Base-by-base conservation (phyloP, 2,113 vertebrate species). In the Cephalopholis sonnerati region DNA sequence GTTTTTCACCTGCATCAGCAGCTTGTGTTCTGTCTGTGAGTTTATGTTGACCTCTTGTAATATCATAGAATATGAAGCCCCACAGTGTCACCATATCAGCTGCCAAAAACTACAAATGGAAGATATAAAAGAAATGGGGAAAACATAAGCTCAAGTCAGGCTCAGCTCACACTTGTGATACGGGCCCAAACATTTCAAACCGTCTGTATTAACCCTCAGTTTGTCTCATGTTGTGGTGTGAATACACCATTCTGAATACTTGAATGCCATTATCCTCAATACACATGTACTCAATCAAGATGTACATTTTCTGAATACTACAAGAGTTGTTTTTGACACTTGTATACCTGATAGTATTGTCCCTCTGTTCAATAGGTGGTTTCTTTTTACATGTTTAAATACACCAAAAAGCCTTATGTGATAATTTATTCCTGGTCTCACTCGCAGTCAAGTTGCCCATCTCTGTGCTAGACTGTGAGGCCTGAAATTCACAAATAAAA, bases 331-430 rank as follows among this genome's bases (percentile, higher is more conserved):
- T 67, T n/a, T 74, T 54, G 18, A 71, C 75, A 81, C 48, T 44
- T 58, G 1, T 44, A 0, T 48, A 22, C 55, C 27, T 78, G 25
- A 29, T 41, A 22, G 25, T 58, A 13, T 58, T 72, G 8, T 62
- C 58, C 76, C 36, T 48, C 20, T 74, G 44, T 77, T 72, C 18
- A 13, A 51, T 10, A 8, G 13, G 5, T 7, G 9, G 44, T 51
- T 69, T 44, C 0, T 64, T 46, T 63, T 41, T 62, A 2, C 36
- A 27, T 48, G 8, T 78, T 58, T 53, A 65, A 18, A 72, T 64
- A 13, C 63, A 83, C 83, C 90, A 86, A 80, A 68, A 76, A 77
- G 83, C 82, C 77, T 91, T 74, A 81, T 46, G 46, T 67, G 32
- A 83, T 36, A 0, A 16, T 77, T 50, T 59, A 22, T 77, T 62